Base-by-base conservation (phyloP, 2,888 invertebrate genomes). In the Eulithis prunata region DNA sequence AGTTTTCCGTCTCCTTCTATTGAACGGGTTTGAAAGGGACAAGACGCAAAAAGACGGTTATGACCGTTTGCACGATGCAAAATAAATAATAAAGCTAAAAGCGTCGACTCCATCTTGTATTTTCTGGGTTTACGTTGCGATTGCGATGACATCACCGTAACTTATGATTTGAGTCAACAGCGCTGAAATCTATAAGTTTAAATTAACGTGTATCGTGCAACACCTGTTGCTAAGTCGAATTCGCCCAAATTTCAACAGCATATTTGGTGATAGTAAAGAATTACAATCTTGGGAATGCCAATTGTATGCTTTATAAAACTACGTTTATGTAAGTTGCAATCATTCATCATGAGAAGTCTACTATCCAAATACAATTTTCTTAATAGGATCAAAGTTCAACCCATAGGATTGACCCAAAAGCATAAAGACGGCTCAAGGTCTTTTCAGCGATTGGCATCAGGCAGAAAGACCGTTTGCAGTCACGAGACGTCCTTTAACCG, bases 151-250 rank as follows among this genome's bases (percentile, higher is more conserved):
- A 91, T 92, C 92, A 92, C 80, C 88, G 81, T 82, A 80, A 83
- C 85, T 90, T 90, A 90, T 90, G 87, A 88, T 87, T 90, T 86
- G 83, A 87, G 86, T 87, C 83, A 89, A 90, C 82, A 89, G 75
- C 69, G 69, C 73, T 75, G 71, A 79, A 83, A 80, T 76, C 75
- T 78, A 76, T 81, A 14, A 21, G 49, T 11, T 67, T 46, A 69
- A 41, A 76, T 76, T 82, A 77, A 80, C 79, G 75, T 81, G 80
- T 73, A 75, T 78, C 78, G 80, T 78, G 80, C 32, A 53, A 70
- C 72, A 70, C 68, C 71, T 81, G 88, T 88, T 85, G 83, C 86
- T 81, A 86, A 69, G 84, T 73, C 66, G 72, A 66, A 68, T 70
- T 63, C 67, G 67, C 75, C 73, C 66, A 71, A 68, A 72, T 69